A percentile compares a stretch with the other conserved stretches of the same genome.
Conservation (phyloP, 2,797 vertebrate species). For the Rhabdomys pumilio region DNA sequence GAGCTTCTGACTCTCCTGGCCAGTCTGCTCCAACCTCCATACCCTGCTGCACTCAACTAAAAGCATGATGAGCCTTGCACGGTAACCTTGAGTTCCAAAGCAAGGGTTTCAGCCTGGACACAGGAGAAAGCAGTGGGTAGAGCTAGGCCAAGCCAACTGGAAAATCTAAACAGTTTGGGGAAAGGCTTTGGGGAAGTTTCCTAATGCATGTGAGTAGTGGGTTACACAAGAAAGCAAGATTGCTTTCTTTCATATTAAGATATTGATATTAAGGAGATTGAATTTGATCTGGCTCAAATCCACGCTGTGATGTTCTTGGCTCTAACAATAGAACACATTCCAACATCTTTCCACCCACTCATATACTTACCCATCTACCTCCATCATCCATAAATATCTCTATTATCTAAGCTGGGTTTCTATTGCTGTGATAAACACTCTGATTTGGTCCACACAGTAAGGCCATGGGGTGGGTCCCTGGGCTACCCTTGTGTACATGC, state of each 20-base stretch:
- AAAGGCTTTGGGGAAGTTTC: conserved; percentile 4
- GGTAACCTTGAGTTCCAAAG: not conserved
- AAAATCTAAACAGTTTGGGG: not conserved
- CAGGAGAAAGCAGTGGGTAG: not conserved
- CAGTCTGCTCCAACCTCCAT: not conserved
- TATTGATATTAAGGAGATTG: not conserved
- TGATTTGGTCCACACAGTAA: not conserved
- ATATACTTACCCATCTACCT: too few relatives aligned
- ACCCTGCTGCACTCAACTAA: not conserved
- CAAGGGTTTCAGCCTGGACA: not conserved
- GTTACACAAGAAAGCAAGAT: conserved; percentile 25
- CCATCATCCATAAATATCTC: not conserved
- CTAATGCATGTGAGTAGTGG: not conserved
- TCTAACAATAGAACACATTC: conserved; percentile 25
- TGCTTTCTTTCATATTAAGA: not conserved
- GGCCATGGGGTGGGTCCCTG: not conserved
- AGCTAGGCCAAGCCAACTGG: not conserved
- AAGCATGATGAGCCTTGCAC: not conserved
- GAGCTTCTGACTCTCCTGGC: not conserved
- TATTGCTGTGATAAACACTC: not conserved
- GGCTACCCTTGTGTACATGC: not conserved
- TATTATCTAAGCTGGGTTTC: not conserved
- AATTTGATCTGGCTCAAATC: not conserved
- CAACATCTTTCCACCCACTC: not conserved
- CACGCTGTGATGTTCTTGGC: conserved; percentile 4